Base-by-base conservation (phyloP, 2,113 vertebrate genomes). In the Oncorhynchus masou region DNA sequence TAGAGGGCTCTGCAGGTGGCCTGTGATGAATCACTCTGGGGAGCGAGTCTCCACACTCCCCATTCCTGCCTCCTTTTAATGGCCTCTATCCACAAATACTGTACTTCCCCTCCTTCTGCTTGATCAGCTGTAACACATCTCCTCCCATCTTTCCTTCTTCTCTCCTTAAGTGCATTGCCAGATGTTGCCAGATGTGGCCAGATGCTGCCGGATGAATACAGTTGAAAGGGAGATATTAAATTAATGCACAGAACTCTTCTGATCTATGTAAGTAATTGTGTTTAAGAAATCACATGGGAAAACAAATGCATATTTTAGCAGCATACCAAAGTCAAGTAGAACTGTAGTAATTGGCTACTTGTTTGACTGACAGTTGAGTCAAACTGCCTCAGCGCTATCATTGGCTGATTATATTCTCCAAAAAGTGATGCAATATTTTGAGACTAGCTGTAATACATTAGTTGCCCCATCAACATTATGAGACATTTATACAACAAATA, bases 51-150 rank as follows among this genome's bases (percentile, higher is more conserved):
- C 60, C 29, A 45, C 7, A 48, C 77, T 80, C 66, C 29, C 39
- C 3, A 48, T 79, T 75, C 73, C 71, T 29, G 24, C 71, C 31
- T 70, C 27, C n/a, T 68, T 16, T 31, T 62, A 71, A 77, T 75
- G 59, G 59, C 34, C 65, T 76, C 31, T 22, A 19, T 74, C 66
- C 51, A 77, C 70, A 45, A 81, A 84, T 74, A 75, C 59, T 71
- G 73, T 66, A 70, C 9, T 11, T 45, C 39, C 9, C 74, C 65
- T 45, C 68, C 74, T 49, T 70, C 66, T 77, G 77, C 70, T 81
- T 86, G 39, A 39, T n/a, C 74, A 86, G 66, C 49, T 86, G 72
- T 67, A 80, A 77, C 70, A 77, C 29, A 45, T 27, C 5, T n/a
- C 20, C 68, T 48, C 20, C 68, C 68, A 45, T 12, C 29, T 27